Evolutionary conservation across 2,888 invertebrate genomes (phyloP).

Genomic region (Pristionchus arcanus): DNA sequence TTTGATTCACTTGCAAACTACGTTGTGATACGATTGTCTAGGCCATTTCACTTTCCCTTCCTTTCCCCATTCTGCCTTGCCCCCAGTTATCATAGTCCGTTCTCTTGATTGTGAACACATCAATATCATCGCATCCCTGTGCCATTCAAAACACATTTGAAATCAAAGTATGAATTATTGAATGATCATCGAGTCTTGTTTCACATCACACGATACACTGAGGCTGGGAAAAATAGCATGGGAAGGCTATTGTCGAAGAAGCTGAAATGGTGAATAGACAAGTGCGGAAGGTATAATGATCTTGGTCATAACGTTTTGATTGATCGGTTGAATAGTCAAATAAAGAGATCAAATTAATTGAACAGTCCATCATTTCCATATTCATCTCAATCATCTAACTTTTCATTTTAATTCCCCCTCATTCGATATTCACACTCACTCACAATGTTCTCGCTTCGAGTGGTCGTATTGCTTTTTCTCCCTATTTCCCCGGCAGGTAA

Average conservation of each 20-base stretch:
- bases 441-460: not conserved
- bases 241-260: too few relatives aligned
- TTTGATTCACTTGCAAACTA: slow-evolving; percentile 21
- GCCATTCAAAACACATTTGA: slow-evolving; percentile 13
- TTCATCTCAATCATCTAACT: not conserved
- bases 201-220: not conserved
- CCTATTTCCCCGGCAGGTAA: too few relatives aligned
- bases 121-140: slow-evolving; percentile 34
- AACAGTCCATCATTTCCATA: not conserved
- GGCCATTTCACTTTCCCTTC: slow-evolving; percentile 36
- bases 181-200: slow-evolving; percentile 13
- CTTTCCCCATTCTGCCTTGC: slow-evolving; percentile 28
- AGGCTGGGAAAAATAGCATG: too few relatives aligned
- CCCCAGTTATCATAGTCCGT: slow-evolving; percentile 4
- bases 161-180: slow-evolving; percentile 39
- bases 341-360: not conserved
- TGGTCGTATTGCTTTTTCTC: not conserved
- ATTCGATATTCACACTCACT: not conserved
- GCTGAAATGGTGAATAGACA: too few relatives aligned
- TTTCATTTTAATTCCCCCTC: not conserved
- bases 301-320: too few relatives aligned
- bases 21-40: slow-evolving; percentile 33
- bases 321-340: not conserved
- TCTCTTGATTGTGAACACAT: slow-evolving; percentile 21
- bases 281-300: too few relatives aligned